Percentiles rank a stretch among this genome's conserved stretches.
Conservation (phyloP, 1,140 invertebrate species). For the Leucophenga varia region DNA sequence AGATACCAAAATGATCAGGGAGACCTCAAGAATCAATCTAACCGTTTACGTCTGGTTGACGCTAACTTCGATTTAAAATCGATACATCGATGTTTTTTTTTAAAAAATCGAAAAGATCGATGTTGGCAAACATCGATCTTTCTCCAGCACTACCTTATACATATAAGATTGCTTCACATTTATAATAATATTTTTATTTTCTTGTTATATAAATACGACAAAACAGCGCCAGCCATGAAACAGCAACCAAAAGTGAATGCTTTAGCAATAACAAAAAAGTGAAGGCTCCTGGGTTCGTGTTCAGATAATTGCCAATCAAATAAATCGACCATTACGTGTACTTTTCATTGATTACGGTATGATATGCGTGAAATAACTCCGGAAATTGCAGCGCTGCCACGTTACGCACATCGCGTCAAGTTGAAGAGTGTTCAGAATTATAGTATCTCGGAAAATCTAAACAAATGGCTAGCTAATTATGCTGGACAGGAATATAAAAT, state of each 20-base stretch:
- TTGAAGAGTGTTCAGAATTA: slow-evolving; percentile 3
- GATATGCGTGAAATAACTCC: slow-evolving; percentile 11
- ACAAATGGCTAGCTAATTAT: background rate
- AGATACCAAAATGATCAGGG: too few species aligned
- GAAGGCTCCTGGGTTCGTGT: slow-evolving; percentile 9
- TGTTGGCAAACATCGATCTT: too few species aligned
- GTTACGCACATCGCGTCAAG: background rate
- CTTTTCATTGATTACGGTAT: slow-evolving; percentile 12
- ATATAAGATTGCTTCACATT: too few species aligned
- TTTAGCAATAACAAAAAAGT: slow-evolving; percentile 4
- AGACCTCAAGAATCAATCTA: too few species aligned
- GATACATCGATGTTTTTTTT: too few species aligned
- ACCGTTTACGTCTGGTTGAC: too few species aligned
- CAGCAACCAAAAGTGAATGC: slow-evolving; percentile 1
- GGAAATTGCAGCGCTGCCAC: slow-evolving; percentile 3
- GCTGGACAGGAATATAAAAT: slow-evolving; percentile 6
- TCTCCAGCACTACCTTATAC: too few species aligned
- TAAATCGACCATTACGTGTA: slow-evolving; percentile 2
- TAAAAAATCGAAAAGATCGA: too few species aligned
- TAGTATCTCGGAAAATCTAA: background rate
- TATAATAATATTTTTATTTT: too few species aligned
- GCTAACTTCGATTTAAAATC: too few species aligned
- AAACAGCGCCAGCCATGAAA: background rate
- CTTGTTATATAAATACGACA: slow-evolving; percentile 8
- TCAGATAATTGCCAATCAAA: background rate